Conservation (phyloP, 2,113 vertebrate species). For the Sinocyclocheilus maitianheensis region DNA sequence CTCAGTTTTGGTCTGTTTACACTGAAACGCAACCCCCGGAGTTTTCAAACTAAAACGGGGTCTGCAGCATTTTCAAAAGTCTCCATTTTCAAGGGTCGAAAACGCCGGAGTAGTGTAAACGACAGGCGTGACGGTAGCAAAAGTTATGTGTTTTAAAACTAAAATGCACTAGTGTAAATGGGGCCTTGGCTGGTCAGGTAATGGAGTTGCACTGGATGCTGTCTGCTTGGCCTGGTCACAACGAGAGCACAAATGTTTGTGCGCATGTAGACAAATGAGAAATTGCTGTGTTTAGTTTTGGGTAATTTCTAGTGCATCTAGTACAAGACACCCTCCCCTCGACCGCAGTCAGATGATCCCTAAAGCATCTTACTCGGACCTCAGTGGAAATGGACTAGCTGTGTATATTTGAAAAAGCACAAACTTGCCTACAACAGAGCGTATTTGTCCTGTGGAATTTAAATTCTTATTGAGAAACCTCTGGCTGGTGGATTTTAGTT, state of each 20-base stretch:
- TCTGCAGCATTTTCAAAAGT: too few relatives aligned
- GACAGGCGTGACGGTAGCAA: too few relatives aligned
- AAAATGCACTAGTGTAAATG: too few relatives aligned
- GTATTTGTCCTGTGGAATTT: slow-evolving; percentile 38
- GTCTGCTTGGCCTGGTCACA: background rate
- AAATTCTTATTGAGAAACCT: slow-evolving; percentile 50
- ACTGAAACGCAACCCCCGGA: too few relatives aligned
- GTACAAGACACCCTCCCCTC: background rate
- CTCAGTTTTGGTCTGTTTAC: too few relatives aligned
- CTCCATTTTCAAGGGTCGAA: too few relatives aligned
- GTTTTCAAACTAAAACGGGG: too few relatives aligned
- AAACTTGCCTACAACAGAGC: slow-evolving; percentile 12
- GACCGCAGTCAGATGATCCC: slow-evolving; percentile 24
- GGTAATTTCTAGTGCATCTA: background rate
- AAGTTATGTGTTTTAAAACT: too few relatives aligned
- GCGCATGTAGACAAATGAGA: background rate
- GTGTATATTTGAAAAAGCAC: slow-evolving; percentile 10
- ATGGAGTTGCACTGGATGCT: background rate
- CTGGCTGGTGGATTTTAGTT: slow-evolving; percentile 42
- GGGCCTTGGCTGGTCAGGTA: background rate
- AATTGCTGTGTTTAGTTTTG: slow-evolving; percentile 22
- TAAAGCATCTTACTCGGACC: slow-evolving; percentile 16
- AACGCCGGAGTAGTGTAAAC: too few relatives aligned
- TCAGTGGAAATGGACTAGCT: slow-evolving; percentile 24
- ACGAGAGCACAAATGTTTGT: background rate